These are phyloP conservation scores for Homarus americanus DNA, from an alignment of 1,140 invertebrate species.

Conservation along the genomic window DNA sequence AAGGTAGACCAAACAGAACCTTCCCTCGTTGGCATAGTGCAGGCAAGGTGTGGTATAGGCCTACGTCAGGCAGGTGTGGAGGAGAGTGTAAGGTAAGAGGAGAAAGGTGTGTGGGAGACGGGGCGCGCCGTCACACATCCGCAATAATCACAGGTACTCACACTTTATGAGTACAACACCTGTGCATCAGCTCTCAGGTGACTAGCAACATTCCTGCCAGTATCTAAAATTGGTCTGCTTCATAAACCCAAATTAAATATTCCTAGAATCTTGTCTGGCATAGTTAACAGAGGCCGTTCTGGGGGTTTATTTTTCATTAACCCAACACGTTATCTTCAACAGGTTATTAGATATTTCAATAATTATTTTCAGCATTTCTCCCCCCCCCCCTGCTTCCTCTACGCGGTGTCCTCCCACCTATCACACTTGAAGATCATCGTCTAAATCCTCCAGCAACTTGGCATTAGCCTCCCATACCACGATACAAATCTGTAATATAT, in stretches of 20 bases:
- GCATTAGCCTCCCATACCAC: not conserved
- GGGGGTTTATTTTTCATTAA: too few relatives aligned
- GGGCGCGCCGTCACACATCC: not conserved
- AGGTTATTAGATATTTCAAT: too few relatives aligned
- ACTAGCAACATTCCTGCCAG: not conserved
- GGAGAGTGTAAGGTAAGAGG: too few relatives aligned
- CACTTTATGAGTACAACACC: conserved; percentile 16
- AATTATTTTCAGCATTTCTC: too few relatives aligned
- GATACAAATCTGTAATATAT: conserved; percentile 57
- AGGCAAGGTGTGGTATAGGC: too few relatives aligned
- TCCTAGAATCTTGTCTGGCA: too few relatives aligned
- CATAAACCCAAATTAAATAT: too few relatives aligned
- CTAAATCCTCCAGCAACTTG: not conserved
- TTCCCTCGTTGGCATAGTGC: too few relatives aligned
- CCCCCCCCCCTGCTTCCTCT: not conserved
- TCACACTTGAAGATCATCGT: not conserved
- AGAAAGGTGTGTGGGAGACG: not conserved
- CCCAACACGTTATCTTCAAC: too few relatives aligned
- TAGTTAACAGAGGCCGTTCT: too few relatives aligned
- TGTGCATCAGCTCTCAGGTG: not conserved
- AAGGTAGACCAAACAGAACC: too few relatives aligned
- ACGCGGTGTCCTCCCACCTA: not conserved
- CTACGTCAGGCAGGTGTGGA: too few relatives aligned
- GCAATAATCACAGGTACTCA: conserved; percentile 1
- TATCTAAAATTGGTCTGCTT: not conserved